Conservation (phyloP, 2,797 vertebrate species). For the Hybognathus amarus region DNA sequence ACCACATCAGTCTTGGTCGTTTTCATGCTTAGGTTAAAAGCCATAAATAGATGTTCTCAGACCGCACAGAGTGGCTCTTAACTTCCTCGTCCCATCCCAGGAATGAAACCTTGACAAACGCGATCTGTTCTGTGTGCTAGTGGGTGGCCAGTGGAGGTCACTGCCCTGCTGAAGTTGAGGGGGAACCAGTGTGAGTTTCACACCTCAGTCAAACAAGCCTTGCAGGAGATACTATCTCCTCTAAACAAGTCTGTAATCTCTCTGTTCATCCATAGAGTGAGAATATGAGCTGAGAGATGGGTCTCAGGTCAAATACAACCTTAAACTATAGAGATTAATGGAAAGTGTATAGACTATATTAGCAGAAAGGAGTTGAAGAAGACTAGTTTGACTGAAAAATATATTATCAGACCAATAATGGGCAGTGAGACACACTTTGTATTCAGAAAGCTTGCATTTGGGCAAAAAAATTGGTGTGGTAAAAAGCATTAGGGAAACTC, state of each 20-base stretch:
- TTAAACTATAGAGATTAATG: conserved; percentile 14
- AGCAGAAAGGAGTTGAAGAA: background rate
- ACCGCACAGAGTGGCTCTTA: conserved; percentile 41
- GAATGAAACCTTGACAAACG: conserved; percentile 25
- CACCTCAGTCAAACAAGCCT: conserved; percentile 46
- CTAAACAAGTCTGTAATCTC: conserved; percentile 41
- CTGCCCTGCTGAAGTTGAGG: conserved; percentile 39
- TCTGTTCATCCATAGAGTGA: background rate
- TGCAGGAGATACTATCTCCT: conserved; percentile 27
- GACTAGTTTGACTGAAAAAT: background rate
- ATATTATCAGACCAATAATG: background rate
- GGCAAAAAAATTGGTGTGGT: background rate
- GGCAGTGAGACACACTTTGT: background rate
- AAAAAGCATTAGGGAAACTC: background rate
- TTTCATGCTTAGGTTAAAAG: conserved; percentile 33
- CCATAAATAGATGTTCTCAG: conserved; percentile 38
- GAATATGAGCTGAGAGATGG: conserved; percentile 5
- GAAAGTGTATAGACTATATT: background rate
- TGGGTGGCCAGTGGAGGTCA: conserved; percentile 51
- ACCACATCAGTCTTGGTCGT: conserved; percentile 38
- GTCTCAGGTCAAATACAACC: conserved; percentile 3
- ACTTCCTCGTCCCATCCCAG: conserved; percentile 19
- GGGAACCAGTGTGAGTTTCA: conserved; percentile 41
- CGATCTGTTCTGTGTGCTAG: conserved; percentile 27
- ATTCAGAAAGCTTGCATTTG: background rate